Conservation (phyloP, 2,113 vertebrate species). For the Telmatochromis sp. region DNA sequence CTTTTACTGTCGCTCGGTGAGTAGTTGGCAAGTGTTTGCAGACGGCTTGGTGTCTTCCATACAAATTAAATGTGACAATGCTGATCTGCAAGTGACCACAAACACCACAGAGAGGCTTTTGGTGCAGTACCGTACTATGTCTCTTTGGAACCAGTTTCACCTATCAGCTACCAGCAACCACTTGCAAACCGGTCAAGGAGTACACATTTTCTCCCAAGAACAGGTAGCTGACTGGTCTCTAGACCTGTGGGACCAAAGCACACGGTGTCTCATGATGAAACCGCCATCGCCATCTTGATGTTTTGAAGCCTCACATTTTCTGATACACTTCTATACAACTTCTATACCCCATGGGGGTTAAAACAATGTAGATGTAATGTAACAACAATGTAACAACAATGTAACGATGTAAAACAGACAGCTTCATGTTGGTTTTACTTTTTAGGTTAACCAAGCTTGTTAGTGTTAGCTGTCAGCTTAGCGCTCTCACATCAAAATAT, state of each 20-base stretch:
- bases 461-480: neutral
- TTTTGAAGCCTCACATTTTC: neutral
- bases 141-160: neutral
- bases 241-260: accelerated
- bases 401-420: neutral
- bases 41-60: neutral
- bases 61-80: neutral
- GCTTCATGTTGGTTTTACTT: accelerated
- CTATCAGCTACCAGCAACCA: accelerated
- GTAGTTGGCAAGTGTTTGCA: neutral
- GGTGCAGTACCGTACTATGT: neutral
- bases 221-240: neutral
- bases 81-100: neutral
- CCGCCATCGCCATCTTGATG: neutral
- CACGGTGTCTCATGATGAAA: neutral
- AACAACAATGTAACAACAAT: neutral
- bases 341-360: neutral
- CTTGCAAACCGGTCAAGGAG: neutral
- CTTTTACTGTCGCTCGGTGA: neutral
- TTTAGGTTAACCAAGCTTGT: neutral
- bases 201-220: neutral
- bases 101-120: neutral
- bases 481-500: neutral
- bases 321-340: neutral
- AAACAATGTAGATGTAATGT: neutral